phyloP scores from a whole-genome alignment of 2,888 invertebrate genomes.

The Artemia sinica region DNA sequence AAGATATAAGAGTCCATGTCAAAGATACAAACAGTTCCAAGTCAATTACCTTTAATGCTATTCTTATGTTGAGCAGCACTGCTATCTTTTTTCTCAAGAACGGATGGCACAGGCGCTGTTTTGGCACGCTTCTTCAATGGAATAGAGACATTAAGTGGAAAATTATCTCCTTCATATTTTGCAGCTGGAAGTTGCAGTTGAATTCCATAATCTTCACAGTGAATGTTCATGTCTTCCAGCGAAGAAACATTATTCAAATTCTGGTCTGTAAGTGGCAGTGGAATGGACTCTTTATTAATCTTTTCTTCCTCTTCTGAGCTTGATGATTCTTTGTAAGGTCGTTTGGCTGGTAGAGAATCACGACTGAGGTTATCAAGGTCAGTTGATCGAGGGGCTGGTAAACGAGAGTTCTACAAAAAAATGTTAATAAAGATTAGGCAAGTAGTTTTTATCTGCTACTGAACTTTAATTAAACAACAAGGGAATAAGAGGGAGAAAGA shows the following conservation, averaged over 20 bases:
- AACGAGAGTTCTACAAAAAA: neutral
- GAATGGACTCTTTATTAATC: neutral
- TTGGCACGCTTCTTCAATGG: slow-evolving; percentile 4
- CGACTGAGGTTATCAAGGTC: neutral
- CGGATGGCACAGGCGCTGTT: neutral
- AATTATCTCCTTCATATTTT: neutral
- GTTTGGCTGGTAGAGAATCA: neutral
- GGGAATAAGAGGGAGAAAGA: too few relatives aligned
- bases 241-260: slow-evolving; percentile 6
- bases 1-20: too few relatives aligned
- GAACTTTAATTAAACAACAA: too few relatives aligned
- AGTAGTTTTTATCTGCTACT: too few relatives aligned
- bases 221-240: neutral
- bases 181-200: neutral
- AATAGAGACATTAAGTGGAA: neutral
- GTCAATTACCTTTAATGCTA: too few relatives aligned
- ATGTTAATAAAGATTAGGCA: neutral
- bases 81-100: too few relatives aligned
- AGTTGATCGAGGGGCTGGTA: neutral
- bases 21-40: too few relatives aligned
- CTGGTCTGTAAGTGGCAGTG: neutral
- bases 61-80: too few relatives aligned
- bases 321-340: slow-evolving; percentile 10
- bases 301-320: slow-evolving; percentile 11
- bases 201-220: neutral